Percentiles rank a stretch among this genome's conserved stretches.
These are phyloP conservation scores for Ctenochaetus hawaiiensis DNA, from an alignment of 2,797 vertebrate species.

Conservation along the genomic window DNA sequence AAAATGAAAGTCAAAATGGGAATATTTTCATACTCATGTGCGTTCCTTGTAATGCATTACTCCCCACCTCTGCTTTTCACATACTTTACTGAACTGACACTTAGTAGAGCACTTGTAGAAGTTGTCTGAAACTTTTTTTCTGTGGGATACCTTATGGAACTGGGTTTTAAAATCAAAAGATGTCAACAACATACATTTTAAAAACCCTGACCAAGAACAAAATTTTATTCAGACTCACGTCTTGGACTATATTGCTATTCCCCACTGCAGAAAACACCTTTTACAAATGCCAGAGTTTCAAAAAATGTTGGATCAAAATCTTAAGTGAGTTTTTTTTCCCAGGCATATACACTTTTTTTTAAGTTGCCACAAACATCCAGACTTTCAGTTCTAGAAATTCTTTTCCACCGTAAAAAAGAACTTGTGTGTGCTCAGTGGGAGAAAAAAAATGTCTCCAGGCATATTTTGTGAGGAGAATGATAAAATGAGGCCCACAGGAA, in stretches of 20 bases:
- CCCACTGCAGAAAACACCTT: slow-evolving; percentile 29
- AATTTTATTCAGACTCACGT: slow-evolving; percentile 31
- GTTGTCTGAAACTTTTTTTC: background rate
- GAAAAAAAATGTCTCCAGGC: slow-evolving; percentile 55
- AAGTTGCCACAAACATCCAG: slow-evolving; percentile 59
- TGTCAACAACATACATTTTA: slow-evolving; percentile 24
- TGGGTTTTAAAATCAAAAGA: slow-evolving; percentile 15
- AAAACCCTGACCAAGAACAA: slow-evolving; percentile 25
- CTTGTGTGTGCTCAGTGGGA: slow-evolving; percentile 42
- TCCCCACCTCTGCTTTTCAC: too few species aligned
- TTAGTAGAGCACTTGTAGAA: background rate
- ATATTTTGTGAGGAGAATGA: slow-evolving; percentile 70
- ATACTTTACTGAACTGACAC: background rate
- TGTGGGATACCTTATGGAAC: too few species aligned
- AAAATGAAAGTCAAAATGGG: too few species aligned
- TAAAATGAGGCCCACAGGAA: slow-evolving; percentile 65
- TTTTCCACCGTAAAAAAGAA: slow-evolving; percentile 27
- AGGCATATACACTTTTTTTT: slow-evolving; percentile 36
- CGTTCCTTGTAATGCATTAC: too few species aligned
- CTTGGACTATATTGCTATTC: slow-evolving; percentile 34
- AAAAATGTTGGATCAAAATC: slow-evolving; percentile 53
- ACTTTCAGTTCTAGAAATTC: slow-evolving; percentile 34
- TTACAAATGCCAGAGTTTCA: slow-evolving; percentile 42
- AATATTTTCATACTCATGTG: too few species aligned
- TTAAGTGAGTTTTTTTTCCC: slow-evolving; percentile 32